Conservation (phyloP, 1,140 invertebrate species). For the Drosophila melanogaster region DNA sequence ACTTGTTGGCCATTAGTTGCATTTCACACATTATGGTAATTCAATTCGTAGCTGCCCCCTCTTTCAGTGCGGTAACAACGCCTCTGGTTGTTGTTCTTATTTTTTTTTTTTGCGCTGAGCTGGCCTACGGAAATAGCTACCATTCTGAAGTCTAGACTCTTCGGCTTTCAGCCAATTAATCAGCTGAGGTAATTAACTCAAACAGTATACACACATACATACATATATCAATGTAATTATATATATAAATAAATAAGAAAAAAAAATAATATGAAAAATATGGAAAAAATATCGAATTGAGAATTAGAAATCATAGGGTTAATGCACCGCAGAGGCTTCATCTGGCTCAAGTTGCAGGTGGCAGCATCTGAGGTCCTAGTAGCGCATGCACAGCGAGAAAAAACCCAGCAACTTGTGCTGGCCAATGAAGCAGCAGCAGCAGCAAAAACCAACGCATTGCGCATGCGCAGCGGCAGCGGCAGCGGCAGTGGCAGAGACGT, state of each 20-base stretch:
- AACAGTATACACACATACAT: neutral
- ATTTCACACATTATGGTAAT: neutral
- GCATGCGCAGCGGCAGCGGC: conserved; percentile 53
- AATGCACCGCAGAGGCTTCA: neutral
- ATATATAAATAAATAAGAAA: neutral
- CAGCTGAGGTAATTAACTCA: conserved; percentile 38
- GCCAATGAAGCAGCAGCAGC: conserved; percentile 10
- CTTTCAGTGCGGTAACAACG: neutral
- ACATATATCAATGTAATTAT: neutral
- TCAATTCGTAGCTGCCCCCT: neutral
- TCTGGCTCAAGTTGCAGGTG: conserved; percentile 5
- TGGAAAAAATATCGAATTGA: neutral
- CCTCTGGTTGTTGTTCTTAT: conserved; percentile 10
- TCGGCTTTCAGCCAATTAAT: conserved; percentile 37
- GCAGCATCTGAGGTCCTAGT: conserved; percentile 25
- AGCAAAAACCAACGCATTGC: conserved; percentile 41
- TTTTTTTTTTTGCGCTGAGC: conserved; percentile 12
- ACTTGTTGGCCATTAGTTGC: neutral
- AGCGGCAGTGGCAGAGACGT: conserved; percentile 7
- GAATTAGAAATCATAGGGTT: neutral
- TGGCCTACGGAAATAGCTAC: conserved; percentile 46
- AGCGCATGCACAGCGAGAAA: neutral
- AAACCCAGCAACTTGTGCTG: neutral
- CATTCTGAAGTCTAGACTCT: conserved; percentile 10
- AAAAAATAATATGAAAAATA: neutral